Base-by-base conservation (phyloP, 2,113 vertebrate species). In the Lutjanus erythropterus region DNA sequence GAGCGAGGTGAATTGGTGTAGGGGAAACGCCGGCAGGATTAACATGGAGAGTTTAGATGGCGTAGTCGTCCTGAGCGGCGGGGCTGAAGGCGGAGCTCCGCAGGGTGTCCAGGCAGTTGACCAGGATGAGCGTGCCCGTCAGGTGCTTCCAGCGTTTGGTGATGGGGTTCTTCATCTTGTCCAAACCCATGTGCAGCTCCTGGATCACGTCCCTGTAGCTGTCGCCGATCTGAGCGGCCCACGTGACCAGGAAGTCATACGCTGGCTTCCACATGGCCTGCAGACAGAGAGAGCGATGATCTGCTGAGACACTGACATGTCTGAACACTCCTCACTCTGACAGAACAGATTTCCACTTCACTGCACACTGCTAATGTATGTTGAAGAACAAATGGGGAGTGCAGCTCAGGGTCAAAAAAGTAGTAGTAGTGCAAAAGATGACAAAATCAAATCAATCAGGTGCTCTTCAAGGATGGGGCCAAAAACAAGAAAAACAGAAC, bases 241-340 rank as follows among this genome's bases (percentile, higher is more conserved):
- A 99, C 1, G 97, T 99, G 12, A 99, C 95, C 74, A 99, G 93
- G 85, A 99, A 99, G 91, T 99, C 98, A 0, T 98, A 99, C 0
- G 98, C 98, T 0, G 98, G 98, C 82, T 99, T 99, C 98, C 98
- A 99, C 98, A 99, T 99, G 88, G 97, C 97, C 98, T 99, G 86
- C 5, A 35, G 31, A 52, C 8, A 33, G 11, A 19, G 9, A 49
- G 27, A n/a, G 9, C 9, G 4, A 21, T 46, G 4, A 66, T 42
- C 33, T 33, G 52, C 68, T 33, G 67, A 42, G 3, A 3, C 35
- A 27, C n/a, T 1, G 46, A 35, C 29, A 15, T 6, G 16, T 16
- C 15, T 16, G 0, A 14, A 31, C 3, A 6, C 11, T 15, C n/a
- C 15, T 9, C 10, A 21, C 8, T 1, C 5, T 3, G 42, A 47